phyloP scores from a whole-genome alignment of 1,140 invertebrate species.

The Steinernema khuongi region DNA sequence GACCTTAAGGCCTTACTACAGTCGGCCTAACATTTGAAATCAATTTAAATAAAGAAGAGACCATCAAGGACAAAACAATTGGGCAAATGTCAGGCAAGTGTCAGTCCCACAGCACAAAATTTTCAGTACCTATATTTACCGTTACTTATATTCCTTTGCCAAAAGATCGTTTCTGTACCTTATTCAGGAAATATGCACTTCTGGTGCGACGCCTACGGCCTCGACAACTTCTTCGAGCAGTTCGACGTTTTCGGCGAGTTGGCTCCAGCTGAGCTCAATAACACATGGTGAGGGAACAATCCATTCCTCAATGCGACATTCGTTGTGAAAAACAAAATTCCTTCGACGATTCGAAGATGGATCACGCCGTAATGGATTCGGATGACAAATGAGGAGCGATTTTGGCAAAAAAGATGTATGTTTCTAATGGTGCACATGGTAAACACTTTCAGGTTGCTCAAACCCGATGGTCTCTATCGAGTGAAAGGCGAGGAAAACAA shows the following conservation, averaged over 20 bases:
- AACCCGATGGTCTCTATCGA: constrained; percentile 27
- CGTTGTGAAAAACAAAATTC: neutral
- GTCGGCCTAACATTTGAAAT: too few relatives aligned
- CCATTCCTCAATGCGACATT: neutral
- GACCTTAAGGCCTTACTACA: too few relatives aligned
- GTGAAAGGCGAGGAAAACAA: too few relatives aligned
- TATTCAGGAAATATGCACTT: constrained; percentile 33
- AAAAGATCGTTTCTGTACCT: neutral
- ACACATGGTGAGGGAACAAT: constrained; percentile 25
- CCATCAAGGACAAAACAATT: constrained; percentile 17
- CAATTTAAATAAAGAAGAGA: constrained; percentile 16
- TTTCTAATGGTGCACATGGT: too few relatives aligned
- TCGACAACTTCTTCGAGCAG: constrained; percentile 28
- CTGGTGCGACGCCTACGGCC: constrained; percentile 40
- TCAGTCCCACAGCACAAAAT: neutral
- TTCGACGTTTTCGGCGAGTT: constrained; percentile 37
- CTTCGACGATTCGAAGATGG: too few relatives aligned
- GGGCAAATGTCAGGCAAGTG: neutral
- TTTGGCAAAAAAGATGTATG: too few relatives aligned
- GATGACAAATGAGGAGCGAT: too few relatives aligned
- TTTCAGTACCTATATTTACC: neutral
- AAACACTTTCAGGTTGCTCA: constrained; percentile 26
- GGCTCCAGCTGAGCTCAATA: constrained; percentile 28
- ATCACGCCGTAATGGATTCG: too few relatives aligned
- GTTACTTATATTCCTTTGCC: neutral